Conservation (phyloP, 2,888 invertebrate species). For the Drosophila hawaiiensis region DNA sequence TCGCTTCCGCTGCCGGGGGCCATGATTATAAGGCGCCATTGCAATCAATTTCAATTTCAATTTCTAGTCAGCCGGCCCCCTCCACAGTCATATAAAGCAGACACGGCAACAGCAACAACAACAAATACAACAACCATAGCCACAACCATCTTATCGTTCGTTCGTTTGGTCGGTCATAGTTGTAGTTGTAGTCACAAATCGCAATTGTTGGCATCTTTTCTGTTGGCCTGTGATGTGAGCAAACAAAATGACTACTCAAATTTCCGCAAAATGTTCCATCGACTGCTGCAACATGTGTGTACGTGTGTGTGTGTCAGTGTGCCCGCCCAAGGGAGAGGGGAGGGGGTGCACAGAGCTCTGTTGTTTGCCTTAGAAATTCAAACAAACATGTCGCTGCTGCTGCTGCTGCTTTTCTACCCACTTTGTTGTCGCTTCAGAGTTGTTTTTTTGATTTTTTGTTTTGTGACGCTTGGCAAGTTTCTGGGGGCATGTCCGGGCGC, state of each 20-base stretch:
- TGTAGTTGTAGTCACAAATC: conserved; percentile 33
- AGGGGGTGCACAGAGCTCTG: conserved; percentile 14
- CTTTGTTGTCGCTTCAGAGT: conserved; percentile 12
- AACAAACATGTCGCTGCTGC: conserved; percentile 68
- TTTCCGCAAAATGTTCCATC: conserved; percentile 77
- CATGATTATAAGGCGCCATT: conserved; percentile 62
- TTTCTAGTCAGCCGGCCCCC: conserved; percentile 35
- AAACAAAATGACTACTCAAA: conserved; percentile 84
- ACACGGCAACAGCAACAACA: neutral
- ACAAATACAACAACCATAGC: conserved; percentile 5
- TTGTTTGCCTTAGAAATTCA: conserved; percentile 75
- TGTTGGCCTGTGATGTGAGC: conserved; percentile 84
- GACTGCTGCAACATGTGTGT: conserved; percentile 59
- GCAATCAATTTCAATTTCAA: conserved; percentile 60
- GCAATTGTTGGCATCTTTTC: conserved; percentile 64
- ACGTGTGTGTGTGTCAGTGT: conserved; percentile 31
- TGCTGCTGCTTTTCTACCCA: conserved; percentile 30
- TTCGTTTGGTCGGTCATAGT: conserved; percentile 48
- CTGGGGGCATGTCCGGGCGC: conserved; percentile 66
- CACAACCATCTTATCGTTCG: conserved; percentile 54
- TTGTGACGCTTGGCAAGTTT: conserved; percentile 47
- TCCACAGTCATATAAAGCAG: conserved; percentile 1
- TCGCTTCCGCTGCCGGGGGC: conserved; percentile 72
- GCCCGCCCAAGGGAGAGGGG: neutral
- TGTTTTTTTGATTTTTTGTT: conserved; percentile 28